phyloP scores from a whole-genome alignment of 1,140 invertebrate genomes.

The Bombus fervidus region DNA sequence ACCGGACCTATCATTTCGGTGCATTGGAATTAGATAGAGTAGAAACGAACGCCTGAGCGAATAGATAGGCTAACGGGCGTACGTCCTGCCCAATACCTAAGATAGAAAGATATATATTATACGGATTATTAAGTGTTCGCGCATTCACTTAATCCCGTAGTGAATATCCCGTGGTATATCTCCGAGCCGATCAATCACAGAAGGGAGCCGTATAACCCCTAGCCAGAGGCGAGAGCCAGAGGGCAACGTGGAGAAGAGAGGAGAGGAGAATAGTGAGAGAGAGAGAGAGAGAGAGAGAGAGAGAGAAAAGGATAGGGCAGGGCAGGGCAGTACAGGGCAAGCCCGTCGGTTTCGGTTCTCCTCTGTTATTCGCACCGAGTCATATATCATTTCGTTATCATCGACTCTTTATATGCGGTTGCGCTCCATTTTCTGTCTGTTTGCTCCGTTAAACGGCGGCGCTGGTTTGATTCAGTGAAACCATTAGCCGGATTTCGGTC shows the following conservation, averaged over 20 bases:
- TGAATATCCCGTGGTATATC: constrained; percentile 80
- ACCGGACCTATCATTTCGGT: not conserved
- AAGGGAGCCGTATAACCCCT: constrained; percentile 51
- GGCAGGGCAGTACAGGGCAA: constrained; percentile 12
- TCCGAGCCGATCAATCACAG: constrained; percentile 80
- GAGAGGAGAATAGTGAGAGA: not conserved
- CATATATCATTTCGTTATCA: constrained; percentile 84
- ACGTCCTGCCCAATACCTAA: constrained; percentile 9
- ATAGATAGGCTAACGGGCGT: not conserved
- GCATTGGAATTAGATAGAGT: not conserved
- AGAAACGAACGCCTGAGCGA: not conserved
- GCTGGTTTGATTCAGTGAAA: constrained; percentile 79
- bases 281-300: not conserved
- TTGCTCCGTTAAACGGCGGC: constrained; percentile 80
- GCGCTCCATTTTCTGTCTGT: constrained; percentile 83
- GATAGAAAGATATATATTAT: constrained; percentile 61
- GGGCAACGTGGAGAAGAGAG: not conserved
- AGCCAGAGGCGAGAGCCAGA: constrained; percentile 29
- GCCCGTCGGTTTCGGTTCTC: constrained; percentile 61
- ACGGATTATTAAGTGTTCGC: constrained; percentile 79
- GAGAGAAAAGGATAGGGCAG: not conserved
- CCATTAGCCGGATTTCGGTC: constrained; percentile 80
- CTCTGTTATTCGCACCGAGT: constrained; percentile 75
- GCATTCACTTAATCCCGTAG: constrained; percentile 81
- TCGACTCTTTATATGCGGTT: constrained; percentile 84